Evolutionary conservation across 2,888 invertebrate genomes (phyloP), one percentile per base, ranked within the genome.

Genomic region (Branchinecta sandiegonensis): DNA sequence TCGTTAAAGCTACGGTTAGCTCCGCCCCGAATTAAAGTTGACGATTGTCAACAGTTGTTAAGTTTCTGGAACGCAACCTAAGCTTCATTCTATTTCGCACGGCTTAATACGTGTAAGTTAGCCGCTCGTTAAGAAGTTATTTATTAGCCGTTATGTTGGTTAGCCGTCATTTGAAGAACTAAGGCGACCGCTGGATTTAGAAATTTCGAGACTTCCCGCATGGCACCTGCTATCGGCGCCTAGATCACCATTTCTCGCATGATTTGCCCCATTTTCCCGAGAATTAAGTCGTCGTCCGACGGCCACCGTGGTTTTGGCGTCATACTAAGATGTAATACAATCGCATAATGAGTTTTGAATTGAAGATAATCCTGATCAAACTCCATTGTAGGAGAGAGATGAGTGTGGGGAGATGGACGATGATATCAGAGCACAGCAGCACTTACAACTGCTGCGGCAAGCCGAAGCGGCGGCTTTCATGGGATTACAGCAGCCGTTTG

Each of bases 391-490:
- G 37, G 66, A 67, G 67, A 48, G 48, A 64, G 48, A 48, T 48
- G 67, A 69, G 46, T 67, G 67, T 17, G 69, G 65, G 46, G 69
- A 69, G n/a, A 69, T 69, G 67, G 69, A 69, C 46, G 65, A 67
- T 14, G 69, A 69, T 17, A 65, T 69, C 67, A 64, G 66, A 37
- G 67, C 65, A 10, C 69, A 69, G n/a, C 69, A 69, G 65, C 56
- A 56, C 9, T 56, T 56, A 9, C 67, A 67, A 12, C 65, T 69
- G 13, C 23, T 69, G 65, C 67, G 69, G 10, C 69, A 69, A 50
- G 69, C 69, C 46, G 69, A 69, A 48, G 69, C 69, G 47, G 69
- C 69, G 37, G 69, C 69, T 65, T 65, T 65, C 66, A 68, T 69
- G 68, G 56, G 56, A 56, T 56, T 56, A 56, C 56, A 56, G 17